Evolutionary conservation across 2,888 invertebrate species (phyloP).

Genomic region (Oligia strigilis): DNA sequence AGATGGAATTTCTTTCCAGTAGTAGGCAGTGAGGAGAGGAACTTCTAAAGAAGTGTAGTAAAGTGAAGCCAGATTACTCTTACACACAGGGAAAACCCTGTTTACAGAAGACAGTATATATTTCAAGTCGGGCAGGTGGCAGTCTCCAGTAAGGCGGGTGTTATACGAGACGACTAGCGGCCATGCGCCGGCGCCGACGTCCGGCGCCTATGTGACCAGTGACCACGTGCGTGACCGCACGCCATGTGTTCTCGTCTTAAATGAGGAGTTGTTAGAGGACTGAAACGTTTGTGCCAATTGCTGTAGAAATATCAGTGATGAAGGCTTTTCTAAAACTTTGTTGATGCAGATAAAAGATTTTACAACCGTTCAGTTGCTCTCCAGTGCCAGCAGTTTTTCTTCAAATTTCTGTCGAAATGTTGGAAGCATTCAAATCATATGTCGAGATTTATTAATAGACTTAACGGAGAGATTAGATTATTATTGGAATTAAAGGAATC

Average conservation of each 20-base stretch:
- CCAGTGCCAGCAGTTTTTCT: neutral
- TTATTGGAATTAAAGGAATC: neutral
- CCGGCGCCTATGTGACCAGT: constrained; percentile 54
- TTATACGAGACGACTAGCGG: constrained; percentile 40
- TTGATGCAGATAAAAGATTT: neutral
- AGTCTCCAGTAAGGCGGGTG: constrained; percentile 42
- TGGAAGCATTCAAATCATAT: neutral
- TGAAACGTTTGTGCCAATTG: constrained; percentile 1
- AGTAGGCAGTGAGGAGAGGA: neutral
- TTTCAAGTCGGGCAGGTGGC: constrained; percentile 2
- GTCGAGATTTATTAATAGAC: neutral
- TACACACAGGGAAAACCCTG: neutral
- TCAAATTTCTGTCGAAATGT: neutral
- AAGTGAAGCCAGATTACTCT: neutral
- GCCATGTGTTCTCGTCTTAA: constrained; percentile 43
- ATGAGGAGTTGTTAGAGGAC: constrained; percentile 10
- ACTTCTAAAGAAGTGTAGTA: neutral
- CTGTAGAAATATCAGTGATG: neutral
- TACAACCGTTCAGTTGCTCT: neutral
- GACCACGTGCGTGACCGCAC: constrained; percentile 60
- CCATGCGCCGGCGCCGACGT: constrained; percentile 44
- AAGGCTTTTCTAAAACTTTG: neutral
- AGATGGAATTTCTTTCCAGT: neutral
- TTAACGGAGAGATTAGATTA: too few species aligned
- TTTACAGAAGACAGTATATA: constrained; percentile 3